Evolutionary conservation across 2,797 vertebrate genomes (phyloP).

Genomic region (Lepilemur septentrionalis): DNA sequence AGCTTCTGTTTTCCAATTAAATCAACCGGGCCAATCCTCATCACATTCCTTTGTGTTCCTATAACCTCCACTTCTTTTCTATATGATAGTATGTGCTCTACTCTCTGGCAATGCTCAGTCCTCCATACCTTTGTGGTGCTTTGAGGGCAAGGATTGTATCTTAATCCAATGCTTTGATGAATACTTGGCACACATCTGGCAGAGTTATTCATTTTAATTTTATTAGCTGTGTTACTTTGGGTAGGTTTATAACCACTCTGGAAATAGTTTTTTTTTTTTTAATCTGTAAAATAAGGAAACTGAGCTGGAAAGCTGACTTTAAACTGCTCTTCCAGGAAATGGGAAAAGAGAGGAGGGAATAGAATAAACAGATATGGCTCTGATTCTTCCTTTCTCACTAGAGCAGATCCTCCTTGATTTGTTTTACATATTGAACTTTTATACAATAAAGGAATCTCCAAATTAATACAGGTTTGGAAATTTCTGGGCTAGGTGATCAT

Average conservation of each 20-base stretch:
- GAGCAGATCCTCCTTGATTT: background rate
- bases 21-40: background rate
- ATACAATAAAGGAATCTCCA: background rate
- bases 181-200: background rate
- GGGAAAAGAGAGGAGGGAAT: background rate
- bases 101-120: background rate
- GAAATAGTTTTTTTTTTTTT: background rate
- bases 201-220: background rate
- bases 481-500: background rate
- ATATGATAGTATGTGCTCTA: background rate
- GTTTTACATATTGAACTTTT: background rate
- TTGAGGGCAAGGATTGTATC: background rate
- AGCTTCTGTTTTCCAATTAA: background rate
- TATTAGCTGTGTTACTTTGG: background rate
- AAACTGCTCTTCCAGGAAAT: background rate
- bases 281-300: background rate
- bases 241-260: background rate
- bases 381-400: background rate
- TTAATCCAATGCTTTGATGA: background rate
- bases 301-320: background rate
- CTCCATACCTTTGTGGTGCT: background rate
- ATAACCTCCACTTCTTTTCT: background rate
- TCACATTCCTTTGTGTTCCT: background rate
- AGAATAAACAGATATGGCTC: background rate
- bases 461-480: background rate